Conservation (phyloP, 2,888 invertebrate genomes). For the Hemistola chrysoprasaria region DNA sequence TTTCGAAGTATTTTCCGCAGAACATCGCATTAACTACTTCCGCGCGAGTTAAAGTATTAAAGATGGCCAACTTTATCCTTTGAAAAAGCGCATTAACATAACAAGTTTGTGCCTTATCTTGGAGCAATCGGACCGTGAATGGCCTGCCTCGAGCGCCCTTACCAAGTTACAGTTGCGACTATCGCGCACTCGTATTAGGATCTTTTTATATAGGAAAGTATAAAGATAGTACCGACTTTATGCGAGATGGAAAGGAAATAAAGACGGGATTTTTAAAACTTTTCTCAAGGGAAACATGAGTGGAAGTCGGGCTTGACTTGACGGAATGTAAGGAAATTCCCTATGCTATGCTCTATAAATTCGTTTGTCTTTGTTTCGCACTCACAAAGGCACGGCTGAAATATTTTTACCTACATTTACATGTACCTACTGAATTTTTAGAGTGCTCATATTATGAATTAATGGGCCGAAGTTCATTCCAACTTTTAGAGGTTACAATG, state of each 20-base stretch:
- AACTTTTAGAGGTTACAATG: too few species aligned
- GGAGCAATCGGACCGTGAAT: constrained; percentile 27
- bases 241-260: constrained; percentile 10
- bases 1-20: constrained; percentile 11
- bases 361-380: background rate
- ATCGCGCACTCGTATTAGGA: constrained; percentile 23
- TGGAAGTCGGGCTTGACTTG: constrained; percentile 10
- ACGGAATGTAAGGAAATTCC: constrained; percentile 9
- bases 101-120: constrained; percentile 30
- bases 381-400: too few species aligned
- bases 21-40: constrained; percentile 20
- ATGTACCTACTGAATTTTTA: too few species aligned
- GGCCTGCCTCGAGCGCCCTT: constrained; percentile 22
- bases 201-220: constrained; percentile 20
- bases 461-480: too few species aligned
- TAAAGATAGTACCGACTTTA: constrained; percentile 14
- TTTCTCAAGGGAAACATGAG: constrained; percentile 10
- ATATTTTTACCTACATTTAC: too few species aligned
- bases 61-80: constrained; percentile 28
- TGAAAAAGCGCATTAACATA: constrained; percentile 33
- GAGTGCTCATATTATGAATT: too few species aligned
- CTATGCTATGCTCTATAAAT: constrained; percentile 10
- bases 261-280: constrained; percentile 19
- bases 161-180: constrained; percentile 15
- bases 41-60: constrained; percentile 24